Evolutionary conservation across 2,888 invertebrate species (phyloP).

Genomic region (Hirtodrosophila cameraria): DNA sequence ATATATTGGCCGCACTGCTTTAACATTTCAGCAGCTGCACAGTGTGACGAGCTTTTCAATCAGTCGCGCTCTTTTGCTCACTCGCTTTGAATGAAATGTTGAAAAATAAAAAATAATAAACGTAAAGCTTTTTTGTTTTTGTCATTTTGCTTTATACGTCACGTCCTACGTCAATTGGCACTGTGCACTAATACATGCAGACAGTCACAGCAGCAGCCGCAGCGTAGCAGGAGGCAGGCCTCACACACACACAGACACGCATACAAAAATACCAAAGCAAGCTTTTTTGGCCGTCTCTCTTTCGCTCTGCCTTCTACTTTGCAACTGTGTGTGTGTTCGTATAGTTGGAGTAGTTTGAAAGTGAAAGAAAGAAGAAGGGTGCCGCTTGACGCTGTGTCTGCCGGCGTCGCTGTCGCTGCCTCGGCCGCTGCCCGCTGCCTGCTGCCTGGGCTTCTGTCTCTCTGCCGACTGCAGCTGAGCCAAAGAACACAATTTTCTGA

Average conservation of each 20-base stretch:
- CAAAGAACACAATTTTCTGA: slow-evolving; percentile 80
- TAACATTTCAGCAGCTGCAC: slow-evolving; percentile 16
- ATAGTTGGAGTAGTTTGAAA: slow-evolving; percentile 67
- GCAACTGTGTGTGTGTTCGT: slow-evolving; percentile 29
- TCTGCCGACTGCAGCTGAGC: slow-evolving; percentile 63
- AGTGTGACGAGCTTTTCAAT: slow-evolving; percentile 39
- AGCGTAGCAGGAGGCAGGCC: slow-evolving; percentile 58
- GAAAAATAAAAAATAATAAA: slow-evolving; percentile 5
- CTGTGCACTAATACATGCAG: slow-evolving; percentile 45
- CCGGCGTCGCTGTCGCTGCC: slow-evolving; percentile 25
- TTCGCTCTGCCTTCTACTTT: slow-evolving; percentile 39
- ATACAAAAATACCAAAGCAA: slow-evolving; percentile 39
- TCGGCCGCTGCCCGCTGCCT: slow-evolving; percentile 21
- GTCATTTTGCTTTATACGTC: slow-evolving; percentile 54
- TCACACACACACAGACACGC: slow-evolving; percentile 29
- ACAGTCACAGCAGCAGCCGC: slow-evolving; percentile 19
- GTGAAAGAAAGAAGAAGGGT: slow-evolving; percentile 73
- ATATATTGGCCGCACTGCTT: slow-evolving; percentile 36
- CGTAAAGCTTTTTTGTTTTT: slow-evolving; percentile 50
- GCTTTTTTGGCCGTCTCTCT: slow-evolving; percentile 52
- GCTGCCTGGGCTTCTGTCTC: slow-evolving; percentile 18
- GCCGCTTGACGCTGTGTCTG: slow-evolving; percentile 31
- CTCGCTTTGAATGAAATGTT: slow-evolving; percentile 40
- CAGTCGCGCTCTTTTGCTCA: slow-evolving; percentile 39
- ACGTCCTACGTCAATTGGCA: slow-evolving; percentile 74